phyloP scores from a whole-genome alignment of 2,113 vertebrate genomes.

The Butastur rufipennis region DNA sequence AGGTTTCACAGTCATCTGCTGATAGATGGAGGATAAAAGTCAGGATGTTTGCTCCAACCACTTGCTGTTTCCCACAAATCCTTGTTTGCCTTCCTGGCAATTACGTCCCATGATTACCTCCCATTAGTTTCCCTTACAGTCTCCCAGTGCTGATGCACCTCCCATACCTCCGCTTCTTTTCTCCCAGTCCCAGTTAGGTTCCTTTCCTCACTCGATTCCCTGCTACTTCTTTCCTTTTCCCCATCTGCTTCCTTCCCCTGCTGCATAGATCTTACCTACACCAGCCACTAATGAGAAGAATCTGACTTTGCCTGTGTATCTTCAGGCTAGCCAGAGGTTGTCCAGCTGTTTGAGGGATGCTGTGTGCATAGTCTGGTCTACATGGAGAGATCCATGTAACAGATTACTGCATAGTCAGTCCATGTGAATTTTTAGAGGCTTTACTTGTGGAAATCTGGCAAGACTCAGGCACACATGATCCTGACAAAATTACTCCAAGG shows the following conservation, averaged over 20 bases:
- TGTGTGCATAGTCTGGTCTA: fast-evolving
- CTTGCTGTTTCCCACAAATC: not conserved
- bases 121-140: not conserved
- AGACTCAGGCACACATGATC: not conserved
- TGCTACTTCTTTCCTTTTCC: not conserved
- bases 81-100: not conserved
- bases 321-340: not conserved
- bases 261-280: not conserved
- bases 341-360: not conserved
- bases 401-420: not conserved
- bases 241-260: not conserved
- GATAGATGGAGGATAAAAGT: not conserved
- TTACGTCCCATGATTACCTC: not conserved
- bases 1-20: not conserved
- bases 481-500: not conserved
- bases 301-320: not conserved
- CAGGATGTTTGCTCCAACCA: not conserved
- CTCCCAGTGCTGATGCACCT: not conserved
- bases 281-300: not conserved
- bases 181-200: not conserved
- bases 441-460: not conserved
- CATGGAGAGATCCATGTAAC: fast-evolving
- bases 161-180: not conserved
- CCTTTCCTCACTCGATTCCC: fast-evolving
- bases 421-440: not conserved